Conservation (phyloP, 1,140 invertebrate genomes). For the Globodera rostochiensis region DNA sequence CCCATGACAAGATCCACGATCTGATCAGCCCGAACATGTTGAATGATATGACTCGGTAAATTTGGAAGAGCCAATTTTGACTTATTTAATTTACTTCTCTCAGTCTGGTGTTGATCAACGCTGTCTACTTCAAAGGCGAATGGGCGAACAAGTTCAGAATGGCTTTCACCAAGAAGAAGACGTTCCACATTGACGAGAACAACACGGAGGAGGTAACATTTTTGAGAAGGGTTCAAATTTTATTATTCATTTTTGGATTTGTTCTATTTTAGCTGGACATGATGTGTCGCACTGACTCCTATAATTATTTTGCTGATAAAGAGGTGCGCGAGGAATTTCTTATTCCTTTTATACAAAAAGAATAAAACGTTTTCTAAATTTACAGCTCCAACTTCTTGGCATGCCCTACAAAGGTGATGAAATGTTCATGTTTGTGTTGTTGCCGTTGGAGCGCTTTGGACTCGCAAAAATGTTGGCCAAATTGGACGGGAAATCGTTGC, state of each 20-base stretch:
- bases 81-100: neutral
- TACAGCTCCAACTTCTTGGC: too few relatives aligned
- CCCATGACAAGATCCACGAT: constrained; percentile 40
- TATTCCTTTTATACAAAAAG: neutral
- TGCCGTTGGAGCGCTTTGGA: too few relatives aligned
- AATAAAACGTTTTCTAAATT: too few relatives aligned
- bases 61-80: too few relatives aligned
- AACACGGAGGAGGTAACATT: constrained; percentile 32
- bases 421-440: too few relatives aligned
- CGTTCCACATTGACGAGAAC: constrained; percentile 36
- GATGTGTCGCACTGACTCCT: constrained; percentile 9
- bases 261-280: constrained; percentile 10
- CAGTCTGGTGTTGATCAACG: constrained; percentile 46
- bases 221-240: too few relatives aligned
- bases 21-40: constrained; percentile 22
- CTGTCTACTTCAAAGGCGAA: constrained; percentile 50
- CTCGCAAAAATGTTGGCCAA: too few relatives aligned
- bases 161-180: constrained; percentile 29
- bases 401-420: too few relatives aligned
- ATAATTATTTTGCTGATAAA: too few relatives aligned
- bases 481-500: too few relatives aligned
- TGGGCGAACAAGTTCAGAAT: constrained; percentile 40
- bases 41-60: constrained; percentile 25
- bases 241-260: neutral
- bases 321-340: constrained; percentile 1